Percentiles rank a stretch among this genome's conserved stretches.
These are phyloP conservation scores for Microtus ochrogaster DNA, from an alignment of 2,113 vertebrate genomes.

Conservation along the genomic window DNA sequence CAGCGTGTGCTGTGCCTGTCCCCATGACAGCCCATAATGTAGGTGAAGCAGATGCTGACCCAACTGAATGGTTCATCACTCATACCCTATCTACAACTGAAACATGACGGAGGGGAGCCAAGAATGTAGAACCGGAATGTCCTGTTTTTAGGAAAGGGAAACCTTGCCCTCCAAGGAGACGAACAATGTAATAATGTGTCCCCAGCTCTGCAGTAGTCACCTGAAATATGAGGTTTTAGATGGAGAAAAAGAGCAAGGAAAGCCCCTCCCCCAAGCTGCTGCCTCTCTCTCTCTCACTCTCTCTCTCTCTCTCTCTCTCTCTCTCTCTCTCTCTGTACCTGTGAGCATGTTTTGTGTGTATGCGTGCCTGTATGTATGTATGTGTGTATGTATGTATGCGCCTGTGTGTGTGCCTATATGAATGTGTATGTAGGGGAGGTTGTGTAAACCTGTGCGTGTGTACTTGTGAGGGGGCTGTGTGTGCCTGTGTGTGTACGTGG, in stretches of 20 bases:
- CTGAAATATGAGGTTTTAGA: neutral
- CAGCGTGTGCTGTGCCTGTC: neutral
- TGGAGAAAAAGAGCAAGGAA: neutral
- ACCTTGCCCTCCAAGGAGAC: neutral
- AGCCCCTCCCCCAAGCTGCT: no score
- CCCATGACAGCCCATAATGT: no score
- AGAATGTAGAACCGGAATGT: neutral
- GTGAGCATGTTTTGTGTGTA: no score
- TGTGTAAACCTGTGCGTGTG: no score
- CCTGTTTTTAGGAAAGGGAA: neutral
- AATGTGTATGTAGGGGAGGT: no score
- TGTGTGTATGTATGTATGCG: neutral
- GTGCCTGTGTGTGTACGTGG: neutral
- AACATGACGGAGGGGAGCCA: neutral
- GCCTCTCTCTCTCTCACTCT: no score
- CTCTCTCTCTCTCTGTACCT: neutral
- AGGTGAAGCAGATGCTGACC: neutral
- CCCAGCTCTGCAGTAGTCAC: neutral
- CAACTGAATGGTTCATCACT: accelerated
- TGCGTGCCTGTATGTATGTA: neutral
- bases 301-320: no score
- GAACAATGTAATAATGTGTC: neutral
- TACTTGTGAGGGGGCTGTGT: neutral
- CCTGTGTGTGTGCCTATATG: neutral
- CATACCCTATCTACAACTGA: neutral